These are phyloP conservation scores for Clistopyga incitator DNA, from an alignment of 2,888 invertebrate species.

Conservation along the genomic window DNA sequence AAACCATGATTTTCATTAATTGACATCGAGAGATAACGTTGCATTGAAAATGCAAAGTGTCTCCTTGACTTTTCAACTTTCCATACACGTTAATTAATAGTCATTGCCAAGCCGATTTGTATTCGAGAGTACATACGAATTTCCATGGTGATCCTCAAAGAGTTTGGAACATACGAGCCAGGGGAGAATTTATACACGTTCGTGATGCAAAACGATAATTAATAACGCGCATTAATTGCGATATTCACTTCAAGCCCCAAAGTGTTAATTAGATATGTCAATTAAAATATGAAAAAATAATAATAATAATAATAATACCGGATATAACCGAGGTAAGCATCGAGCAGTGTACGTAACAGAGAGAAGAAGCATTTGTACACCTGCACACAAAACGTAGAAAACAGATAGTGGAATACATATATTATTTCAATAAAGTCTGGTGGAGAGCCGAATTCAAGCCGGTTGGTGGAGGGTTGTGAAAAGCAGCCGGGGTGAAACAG, in stretches of 20 bases:
- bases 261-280: background rate
- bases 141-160: too few species aligned
- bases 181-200: background rate
- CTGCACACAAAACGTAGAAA: slow-evolving; percentile 17
- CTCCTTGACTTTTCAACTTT: background rate
- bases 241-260: background rate
- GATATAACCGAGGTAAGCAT: background rate
- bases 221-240: background rate
- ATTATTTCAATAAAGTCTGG: slow-evolving; percentile 57
- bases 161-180: background rate
- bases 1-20: too few species aligned
- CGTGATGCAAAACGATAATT: too few species aligned
- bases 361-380: background rate
- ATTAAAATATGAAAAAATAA: background rate
- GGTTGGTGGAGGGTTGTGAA: slow-evolving; percentile 49
- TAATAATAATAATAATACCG: too few species aligned
- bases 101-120: too few species aligned
- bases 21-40: too few species aligned
- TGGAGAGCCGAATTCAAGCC: slow-evolving; percentile 44
- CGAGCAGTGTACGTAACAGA: background rate
- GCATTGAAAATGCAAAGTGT: background rate
- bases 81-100: background rate
- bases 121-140: too few species aligned
- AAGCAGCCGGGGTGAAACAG: slow-evolving; percentile 73
- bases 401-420: slow-evolving; percentile 38